Evolutionary conservation across 1,140 invertebrate species (phyloP).

Genomic region (Drepana arcuata): DNA sequence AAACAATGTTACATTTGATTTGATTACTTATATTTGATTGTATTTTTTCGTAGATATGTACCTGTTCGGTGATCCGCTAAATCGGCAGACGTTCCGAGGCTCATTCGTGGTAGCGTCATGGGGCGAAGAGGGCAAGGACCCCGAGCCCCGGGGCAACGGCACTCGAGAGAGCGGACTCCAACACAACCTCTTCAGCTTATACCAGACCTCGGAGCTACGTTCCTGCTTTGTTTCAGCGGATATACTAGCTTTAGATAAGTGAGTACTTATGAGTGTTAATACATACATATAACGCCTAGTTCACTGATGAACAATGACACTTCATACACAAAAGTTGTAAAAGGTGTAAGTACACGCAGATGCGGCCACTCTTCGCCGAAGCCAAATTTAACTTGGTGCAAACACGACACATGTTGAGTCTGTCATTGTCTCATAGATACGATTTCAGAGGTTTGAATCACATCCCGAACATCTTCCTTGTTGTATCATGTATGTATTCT

Average conservation of each 20-base stretch:
- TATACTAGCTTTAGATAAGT: constrained; percentile 87
- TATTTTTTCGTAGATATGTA: constrained; percentile 83
- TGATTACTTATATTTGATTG: background rate
- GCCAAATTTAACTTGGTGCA: too few species aligned
- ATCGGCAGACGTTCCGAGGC: constrained; percentile 85
- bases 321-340: too few species aligned
- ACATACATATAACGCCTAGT: too few species aligned
- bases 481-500: too few species aligned
- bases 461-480: too few species aligned
- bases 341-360: too few species aligned
- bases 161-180: constrained; percentile 77
- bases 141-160: constrained; percentile 26
- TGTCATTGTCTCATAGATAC: too few species aligned
- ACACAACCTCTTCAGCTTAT: constrained; percentile 82
- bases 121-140: constrained; percentile 61
- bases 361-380: too few species aligned
- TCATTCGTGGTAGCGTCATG: constrained; percentile 79
- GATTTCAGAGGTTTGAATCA: too few species aligned
- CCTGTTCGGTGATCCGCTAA: constrained; percentile 80
- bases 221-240: constrained; percentile 80
- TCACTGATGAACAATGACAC: too few species aligned
- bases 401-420: too few species aligned
- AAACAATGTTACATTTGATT: too few species aligned
- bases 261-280: constrained; percentile 17
- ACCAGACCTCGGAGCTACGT: constrained; percentile 79